Base-by-base conservation (phyloP, 1,140 invertebrate genomes). In the Carposina sasakii region DNA sequence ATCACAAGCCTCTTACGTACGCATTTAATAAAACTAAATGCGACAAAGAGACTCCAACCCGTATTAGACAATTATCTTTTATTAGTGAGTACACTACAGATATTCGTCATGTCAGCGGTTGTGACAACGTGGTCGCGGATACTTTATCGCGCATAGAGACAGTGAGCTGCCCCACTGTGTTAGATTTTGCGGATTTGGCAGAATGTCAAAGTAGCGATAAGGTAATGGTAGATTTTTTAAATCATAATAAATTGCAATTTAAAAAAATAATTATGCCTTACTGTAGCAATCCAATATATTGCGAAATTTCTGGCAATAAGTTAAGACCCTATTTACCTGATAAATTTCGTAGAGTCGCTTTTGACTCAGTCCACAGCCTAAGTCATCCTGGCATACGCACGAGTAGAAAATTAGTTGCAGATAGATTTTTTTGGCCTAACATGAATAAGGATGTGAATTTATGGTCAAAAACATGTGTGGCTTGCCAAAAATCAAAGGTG, bases 1-100 rank as follows among this genome's bases (percentile, higher is more conserved):
- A 85, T 44, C 81, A 85, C 22, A 34, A 76, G 71, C 36, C 78
- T 74, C 0, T 52, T 84, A 2, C 44, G 4, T 62, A 51, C 44
- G 60, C 60, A 0, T 45, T 45, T 20, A n/a, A 13, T 1, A 31
- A 33, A 21, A 12, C 22, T 9, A 6, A 4, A 33, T 12, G 9
- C 16, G 15, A 45, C 17, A 50, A 51, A 26, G 41, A 24, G 23
- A 61, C 67, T 0, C 67, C 69, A 10, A n/a, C 52, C 12, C 60
- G 65, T 22, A 20, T 48, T 0, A 37, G 53, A 8, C 62, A 67
- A 3, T 36, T 69, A n/a, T 22, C 24, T 9, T 48, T 24, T 20
- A 42, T 41, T 17, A 49, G 48, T 21, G 48, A 49, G 33, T 40
- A 33, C 22, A 31, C 37, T 12, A 10, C 26, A 3, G 26, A 36